Base-by-base conservation (phyloP, 2,888 invertebrate genomes). In the Plagodis pulveraria region DNA sequence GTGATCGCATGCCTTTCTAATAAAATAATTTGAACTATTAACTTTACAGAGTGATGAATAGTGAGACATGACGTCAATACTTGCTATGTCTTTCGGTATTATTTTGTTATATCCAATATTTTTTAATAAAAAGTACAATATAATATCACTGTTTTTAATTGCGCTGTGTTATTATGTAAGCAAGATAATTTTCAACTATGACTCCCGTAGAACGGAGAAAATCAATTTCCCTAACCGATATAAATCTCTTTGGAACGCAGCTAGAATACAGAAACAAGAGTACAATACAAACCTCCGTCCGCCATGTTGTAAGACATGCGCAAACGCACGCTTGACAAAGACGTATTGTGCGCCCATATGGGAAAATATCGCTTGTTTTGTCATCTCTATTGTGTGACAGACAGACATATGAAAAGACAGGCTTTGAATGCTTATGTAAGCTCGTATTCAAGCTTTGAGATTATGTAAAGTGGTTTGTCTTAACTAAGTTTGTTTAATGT, bases 291-390 rank as follows among this genome's bases (percentile, higher is more conserved):
- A 63, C 73, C 40, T 45, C 50, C 69, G 72, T 74, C 72, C 66
- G 76, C 77, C 76, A 77, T 81, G 65, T 83, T 81, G 80, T 78
- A 73, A 76, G 80, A 69, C 70, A 69, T 73, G 77, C 77, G 75
- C 72, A 61, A 64, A 68, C 67, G 74, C 76, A 72, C 5, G 62
- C 58, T 32, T 36, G 69, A 89, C 87, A 89, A 89, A 86, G 85
- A 71, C 59, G 72, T 77, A 88, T 89, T 91, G 90, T 91, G 81
- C 83, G 83, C 85, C 80, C 83, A 86, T 90, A 91, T 89, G 87
- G 87, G 89, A 89, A 91, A 89, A 90, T 86, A 90, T 88, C 75
- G 81, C 84, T 83, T 88, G 89, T 90, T 91, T 89, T 91, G 91
- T 91, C 88, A 84, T 83, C 78, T 70, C 83, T 77, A 90, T 91